Conservation (phyloP, 2,888 invertebrate genomes). For the Epistrophe grossulariae region DNA sequence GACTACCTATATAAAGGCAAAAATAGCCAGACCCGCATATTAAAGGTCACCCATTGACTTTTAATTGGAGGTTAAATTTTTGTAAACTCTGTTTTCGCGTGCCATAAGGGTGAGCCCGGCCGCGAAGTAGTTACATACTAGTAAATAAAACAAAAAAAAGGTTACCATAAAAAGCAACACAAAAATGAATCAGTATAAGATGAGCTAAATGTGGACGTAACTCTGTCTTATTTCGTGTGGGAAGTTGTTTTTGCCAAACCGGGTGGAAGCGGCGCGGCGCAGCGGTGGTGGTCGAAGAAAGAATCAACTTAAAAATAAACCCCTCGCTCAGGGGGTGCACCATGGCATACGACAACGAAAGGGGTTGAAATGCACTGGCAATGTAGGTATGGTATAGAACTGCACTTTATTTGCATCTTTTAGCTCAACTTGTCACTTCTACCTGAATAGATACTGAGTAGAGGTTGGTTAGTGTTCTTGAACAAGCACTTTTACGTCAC, state of each 20-base stretch:
- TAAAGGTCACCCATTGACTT: constrained; percentile 59
- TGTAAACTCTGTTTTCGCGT: neutral
- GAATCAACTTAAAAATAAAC: constrained; percentile 61
- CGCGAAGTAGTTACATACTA: neutral
- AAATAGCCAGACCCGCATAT: constrained; percentile 14
- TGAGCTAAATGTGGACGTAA: constrained; percentile 4
- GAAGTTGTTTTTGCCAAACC: constrained; percentile 50
- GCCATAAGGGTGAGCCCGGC: neutral
- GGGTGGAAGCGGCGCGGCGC: neutral
- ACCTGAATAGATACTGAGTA: constrained; percentile 51
- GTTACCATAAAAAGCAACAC: neutral
- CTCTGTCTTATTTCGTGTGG: constrained; percentile 35
- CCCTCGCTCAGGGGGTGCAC: neutral
- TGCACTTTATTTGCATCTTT: constrained; percentile 62
- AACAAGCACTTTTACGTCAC: constrained; percentile 61
- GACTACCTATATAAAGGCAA: too few relatives aligned
- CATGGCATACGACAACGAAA: neutral
- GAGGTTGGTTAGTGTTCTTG: constrained; percentile 62
- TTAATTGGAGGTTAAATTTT: constrained; percentile 50
- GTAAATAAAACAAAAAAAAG: neutral
- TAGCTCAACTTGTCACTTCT: constrained; percentile 42
- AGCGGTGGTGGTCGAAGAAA: constrained; percentile 17
- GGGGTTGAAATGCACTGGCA: constrained; percentile 29
- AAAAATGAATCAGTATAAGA: constrained; percentile 10
- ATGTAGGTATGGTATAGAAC: neutral